Conservation (phyloP, 2,888 invertebrate species). For the Cylindroiulus punctatus region DNA sequence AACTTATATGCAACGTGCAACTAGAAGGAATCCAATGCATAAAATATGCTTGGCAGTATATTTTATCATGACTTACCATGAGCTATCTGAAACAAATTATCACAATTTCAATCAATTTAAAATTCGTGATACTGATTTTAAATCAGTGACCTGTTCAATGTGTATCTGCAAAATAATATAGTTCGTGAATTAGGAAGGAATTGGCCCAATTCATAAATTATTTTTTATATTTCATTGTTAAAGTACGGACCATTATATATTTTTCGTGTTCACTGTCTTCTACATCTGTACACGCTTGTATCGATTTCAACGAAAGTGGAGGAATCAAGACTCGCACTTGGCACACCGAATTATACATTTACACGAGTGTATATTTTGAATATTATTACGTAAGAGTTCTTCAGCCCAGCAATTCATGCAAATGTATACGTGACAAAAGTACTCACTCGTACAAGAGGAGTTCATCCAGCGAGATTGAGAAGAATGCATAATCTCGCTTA, state of each 20-base stretch:
- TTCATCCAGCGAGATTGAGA: not conserved
- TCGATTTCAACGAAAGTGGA: not conserved
- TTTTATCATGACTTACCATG: too few species aligned
- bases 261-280: not conserved
- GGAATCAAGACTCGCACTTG: not conserved
- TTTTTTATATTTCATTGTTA: not conserved
- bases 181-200: too few species aligned
- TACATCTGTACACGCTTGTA: not conserved
- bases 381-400: slow-evolving; percentile 15
- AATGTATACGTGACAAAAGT: slow-evolving; percentile 22
- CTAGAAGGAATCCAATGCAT: too few species aligned
- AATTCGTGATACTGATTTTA: too few species aligned
- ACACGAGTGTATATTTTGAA: slow-evolving; percentile 20
- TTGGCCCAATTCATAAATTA: not conserved
- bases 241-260: not conserved
- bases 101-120: too few species aligned
- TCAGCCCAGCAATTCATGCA: slow-evolving; percentile 8
- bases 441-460: not conserved
- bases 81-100: too few species aligned
- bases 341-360: not conserved
- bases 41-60: too few species aligned
- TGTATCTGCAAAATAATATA: too few species aligned
- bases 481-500: slow-evolving; percentile 14
- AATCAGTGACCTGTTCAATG: too few species aligned
- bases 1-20: too few species aligned